Base-by-base conservation (phyloP, 2,888 invertebrate genomes). In the Lithodes maja region DNA sequence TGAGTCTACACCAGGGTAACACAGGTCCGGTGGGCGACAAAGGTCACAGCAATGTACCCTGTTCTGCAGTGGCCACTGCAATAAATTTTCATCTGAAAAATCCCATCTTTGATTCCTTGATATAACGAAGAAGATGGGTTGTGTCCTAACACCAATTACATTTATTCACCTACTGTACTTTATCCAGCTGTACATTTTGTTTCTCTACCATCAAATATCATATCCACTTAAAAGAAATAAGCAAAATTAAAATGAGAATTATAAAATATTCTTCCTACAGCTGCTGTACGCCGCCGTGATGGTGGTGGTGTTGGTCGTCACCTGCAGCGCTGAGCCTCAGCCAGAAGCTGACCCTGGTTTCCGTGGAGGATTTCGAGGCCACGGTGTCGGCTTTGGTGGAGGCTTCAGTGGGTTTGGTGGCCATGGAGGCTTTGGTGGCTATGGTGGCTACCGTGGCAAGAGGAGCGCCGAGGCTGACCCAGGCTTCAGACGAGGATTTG, bases 391-490 rank as follows among this genome's bases (percentile, higher is more conserved):
- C 49, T 68, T 68, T 50, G 81, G 81, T 52, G 77, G 77, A 61
- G 81, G 81, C n/a, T 81, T 68, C 15, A 50, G 69, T 9, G 71
- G 71, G 71, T 71, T 71, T 71, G 82, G 82, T 33, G 33, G 33
- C 33, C 33, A 33, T 33, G 33, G 33, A 33, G 52, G 82, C 82
- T 33, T 33, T 33, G 33, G 33, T 33, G 0, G 33, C 33, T 68
- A n/a, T 69, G 82, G 82, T 3, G 82, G 69, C 2, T 82, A 82
- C 68, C 82, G 82, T 1, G 82, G 82, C 50, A 82, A 82, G 82
- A 82, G 82, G 68, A 82, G 82, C 69, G 82, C 82, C 68, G 82
- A 82, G 52, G 68, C 82, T 52, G 82, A 52, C 1, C 71, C 71
- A 71, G 71, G 71, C 71, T 71, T 71, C 82, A 9, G 69, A 50